Base-by-base conservation (phyloP, 2,888 invertebrate species). In the Brachyptera putata region DNA sequence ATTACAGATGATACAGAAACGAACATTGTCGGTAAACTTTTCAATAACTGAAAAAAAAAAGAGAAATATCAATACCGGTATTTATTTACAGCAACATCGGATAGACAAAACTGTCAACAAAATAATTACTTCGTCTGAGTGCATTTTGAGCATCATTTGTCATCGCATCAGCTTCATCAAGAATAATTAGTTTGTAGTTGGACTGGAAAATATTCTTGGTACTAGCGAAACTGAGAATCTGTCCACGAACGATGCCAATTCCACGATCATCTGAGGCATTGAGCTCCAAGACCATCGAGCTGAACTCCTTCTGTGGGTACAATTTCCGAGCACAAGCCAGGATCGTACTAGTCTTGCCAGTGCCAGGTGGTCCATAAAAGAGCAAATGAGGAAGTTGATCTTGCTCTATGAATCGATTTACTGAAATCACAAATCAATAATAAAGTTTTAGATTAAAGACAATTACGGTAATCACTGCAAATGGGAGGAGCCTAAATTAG, bases 121-220 rank as follows among this genome's bases (percentile, higher is more conserved):
- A 30, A 7, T 4, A 22, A 83, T 82, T 79, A 92, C 91, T 93
- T 82, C 95, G 84, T 67, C 96, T 80, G 1, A 97, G 79, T 25
- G 99, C 98, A 82, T 98, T 99, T 74, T 99, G 99, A 1, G 99
- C 99, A 83, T 99, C 99, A 75, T 91, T 91, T 0, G 98, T 99
- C 98, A 99, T 99, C 0, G 97, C 95, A 81, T 99, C 98, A 0
- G 98, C 98, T 80, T 99, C 98, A 80, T 99, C 98, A 21, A 99
- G 78, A 66, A 99, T 96, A 41, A 99, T 92, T 37, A 99, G 76
- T 73, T 99, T 99, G 67, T 93, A 95, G 0, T 94, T 92, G 50
- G 89, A 87, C 76, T 89, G 93, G 72, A 95, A 96, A 69, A 97
- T 91, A 3, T 95, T 95, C 71, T 92, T 85, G 2, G 97, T 98